Conservation (phyloP, 2,888 invertebrate genomes). For the Melanargia galathea region DNA sequence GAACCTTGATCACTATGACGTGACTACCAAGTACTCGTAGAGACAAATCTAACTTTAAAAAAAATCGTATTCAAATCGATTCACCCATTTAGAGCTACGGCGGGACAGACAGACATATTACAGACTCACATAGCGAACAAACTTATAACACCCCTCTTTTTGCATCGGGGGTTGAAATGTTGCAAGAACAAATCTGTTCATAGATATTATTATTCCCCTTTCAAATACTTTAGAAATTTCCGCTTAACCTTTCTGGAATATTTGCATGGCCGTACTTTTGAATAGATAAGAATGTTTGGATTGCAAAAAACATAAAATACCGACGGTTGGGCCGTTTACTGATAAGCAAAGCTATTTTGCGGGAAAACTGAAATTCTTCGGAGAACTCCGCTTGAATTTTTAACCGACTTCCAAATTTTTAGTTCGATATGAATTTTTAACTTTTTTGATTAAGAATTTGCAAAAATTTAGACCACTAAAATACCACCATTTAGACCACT, state of each 20-base stretch:
- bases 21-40: no score
- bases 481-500: no score
- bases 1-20: no score
- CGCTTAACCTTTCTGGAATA: neutral
- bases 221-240: neutral
- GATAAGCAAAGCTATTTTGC: neutral
- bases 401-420: neutral
- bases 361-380: neutral
- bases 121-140: no score
- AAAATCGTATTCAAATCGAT: no score
- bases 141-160: no score
- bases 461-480: no score
- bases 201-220: neutral
- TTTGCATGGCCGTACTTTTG: neutral
- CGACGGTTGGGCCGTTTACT: neutral
- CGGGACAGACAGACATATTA: no score
- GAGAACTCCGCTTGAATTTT: neutral
- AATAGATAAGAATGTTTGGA: neutral
- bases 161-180: no score
- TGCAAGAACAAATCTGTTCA: no score
- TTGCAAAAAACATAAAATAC: neutral
- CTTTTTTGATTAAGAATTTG: neutral
- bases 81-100: no score
- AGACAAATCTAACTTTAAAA: no score
- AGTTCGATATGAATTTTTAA: neutral